Evolutionary conservation across 2,113 vertebrate species (phyloP).

Genomic region (Bombycilla garrulus): DNA sequence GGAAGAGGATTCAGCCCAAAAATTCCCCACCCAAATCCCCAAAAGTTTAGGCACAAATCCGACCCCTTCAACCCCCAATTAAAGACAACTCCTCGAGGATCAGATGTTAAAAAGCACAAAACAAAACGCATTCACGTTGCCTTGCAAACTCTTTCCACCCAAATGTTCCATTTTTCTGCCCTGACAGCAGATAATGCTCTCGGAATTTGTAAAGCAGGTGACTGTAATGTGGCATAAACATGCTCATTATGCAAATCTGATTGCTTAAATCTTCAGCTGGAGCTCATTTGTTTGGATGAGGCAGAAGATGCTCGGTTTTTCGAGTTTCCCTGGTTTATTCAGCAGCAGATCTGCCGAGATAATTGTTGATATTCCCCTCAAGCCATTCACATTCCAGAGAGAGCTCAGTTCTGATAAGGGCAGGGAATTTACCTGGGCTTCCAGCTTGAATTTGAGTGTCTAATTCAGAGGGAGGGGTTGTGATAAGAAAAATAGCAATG

Average conservation of each 20-base stretch:
- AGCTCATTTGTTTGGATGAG: conserved; percentile 39
- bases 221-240: conserved; percentile 62
- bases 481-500: background rate
- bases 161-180: conserved; percentile 51
- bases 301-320: background rate
- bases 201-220: conserved; percentile 65
- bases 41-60: background rate
- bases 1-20: background rate
- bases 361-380: conserved; percentile 16
- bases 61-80: background rate
- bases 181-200: conserved; percentile 42
- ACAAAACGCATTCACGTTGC: background rate
- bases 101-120: background rate
- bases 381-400: background rate
- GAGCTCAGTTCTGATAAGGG: background rate
- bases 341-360: background rate
- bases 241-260: conserved; percentile 69
- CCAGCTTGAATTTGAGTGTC: background rate
- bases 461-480: background rate
- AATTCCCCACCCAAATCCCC: background rate
- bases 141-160: background rate
- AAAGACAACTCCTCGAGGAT: background rate
- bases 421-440: background rate
- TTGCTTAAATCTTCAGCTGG: conserved; percentile 46
- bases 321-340: background rate